Conservation (phyloP, 2,113 vertebrate genomes). For the Leptobrachium ailaonicum region DNA sequence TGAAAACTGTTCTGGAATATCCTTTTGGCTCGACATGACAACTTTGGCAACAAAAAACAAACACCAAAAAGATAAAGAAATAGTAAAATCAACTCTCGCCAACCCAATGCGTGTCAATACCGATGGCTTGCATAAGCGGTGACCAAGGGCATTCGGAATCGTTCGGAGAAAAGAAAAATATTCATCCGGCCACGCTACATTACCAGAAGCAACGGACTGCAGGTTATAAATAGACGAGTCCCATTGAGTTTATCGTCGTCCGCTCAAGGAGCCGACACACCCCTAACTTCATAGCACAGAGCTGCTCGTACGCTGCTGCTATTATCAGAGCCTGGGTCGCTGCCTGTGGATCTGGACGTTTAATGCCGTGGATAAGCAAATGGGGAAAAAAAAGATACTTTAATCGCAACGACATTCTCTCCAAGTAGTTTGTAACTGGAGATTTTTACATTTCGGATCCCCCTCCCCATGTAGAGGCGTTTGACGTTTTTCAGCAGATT, state of each 20-base stretch:
- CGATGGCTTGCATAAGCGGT: slow-evolving; percentile 56
- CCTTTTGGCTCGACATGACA: slow-evolving; percentile 68
- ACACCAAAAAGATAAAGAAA: slow-evolving; percentile 34
- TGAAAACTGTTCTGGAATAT: slow-evolving; percentile 53
- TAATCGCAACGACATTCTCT: slow-evolving; percentile 40
- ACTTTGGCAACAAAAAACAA: slow-evolving; percentile 14
- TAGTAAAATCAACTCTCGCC: slow-evolving; percentile 27
- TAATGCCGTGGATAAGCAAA: slow-evolving; percentile 55
- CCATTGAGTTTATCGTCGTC: slow-evolving; percentile 81
- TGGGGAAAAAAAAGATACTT: slow-evolving; percentile 44
- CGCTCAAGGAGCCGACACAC: slow-evolving; percentile 71
- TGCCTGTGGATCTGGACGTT: slow-evolving; percentile 52
- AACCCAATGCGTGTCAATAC: neutral
- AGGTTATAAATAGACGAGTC: slow-evolving; percentile 85
- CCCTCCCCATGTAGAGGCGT: too few relatives aligned
- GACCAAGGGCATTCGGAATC: slow-evolving; percentile 54
- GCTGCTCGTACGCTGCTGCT: slow-evolving; percentile 63
- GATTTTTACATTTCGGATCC: too few relatives aligned
- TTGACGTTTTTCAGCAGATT: too few relatives aligned
- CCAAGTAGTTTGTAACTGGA: too few relatives aligned
- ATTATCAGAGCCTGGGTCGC: slow-evolving; percentile 59
- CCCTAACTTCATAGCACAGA: slow-evolving; percentile 73
- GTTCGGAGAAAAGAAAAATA: slow-evolving; percentile 60
- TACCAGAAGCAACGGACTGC: slow-evolving; percentile 76
- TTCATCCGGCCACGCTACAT: slow-evolving; percentile 65